Evolutionary conservation across 2,113 vertebrate species (phyloP).

Genomic region (Cynopterus brachyotis): DNA sequence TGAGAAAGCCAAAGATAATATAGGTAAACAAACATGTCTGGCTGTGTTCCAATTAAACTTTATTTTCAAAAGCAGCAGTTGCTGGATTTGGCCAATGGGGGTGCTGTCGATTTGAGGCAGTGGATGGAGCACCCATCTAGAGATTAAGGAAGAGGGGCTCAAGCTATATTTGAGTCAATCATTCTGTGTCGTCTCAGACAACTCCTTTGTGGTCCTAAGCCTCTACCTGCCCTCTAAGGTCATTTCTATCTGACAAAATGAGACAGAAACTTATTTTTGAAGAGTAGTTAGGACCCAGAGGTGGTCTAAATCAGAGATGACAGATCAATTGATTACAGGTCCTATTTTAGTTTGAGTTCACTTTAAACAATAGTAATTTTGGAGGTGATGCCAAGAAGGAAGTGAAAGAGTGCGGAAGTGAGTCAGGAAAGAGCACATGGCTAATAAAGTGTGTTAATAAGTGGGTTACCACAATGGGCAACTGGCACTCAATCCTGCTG

Average conservation of each 20-base stretch:
- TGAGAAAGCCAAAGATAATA: neutral
- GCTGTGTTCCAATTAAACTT: neutral
- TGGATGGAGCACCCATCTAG: fast-evolving
- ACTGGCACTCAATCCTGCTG: neutral
- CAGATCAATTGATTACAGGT: neutral
- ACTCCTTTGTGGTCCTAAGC: neutral
- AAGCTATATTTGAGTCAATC: neutral
- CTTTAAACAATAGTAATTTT: neutral
- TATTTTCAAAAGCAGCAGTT: neutral
- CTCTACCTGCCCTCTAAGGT: neutral
- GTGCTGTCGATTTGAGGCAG: fast-evolving
- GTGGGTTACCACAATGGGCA: fast-evolving
- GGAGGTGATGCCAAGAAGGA: neutral
- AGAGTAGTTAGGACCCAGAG: neutral
- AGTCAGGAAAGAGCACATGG: neutral
- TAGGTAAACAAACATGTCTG: fast-evolving
- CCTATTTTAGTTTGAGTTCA: neutral
- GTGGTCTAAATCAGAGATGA: neutral
- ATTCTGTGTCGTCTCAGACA: neutral
- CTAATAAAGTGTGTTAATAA: neutral
- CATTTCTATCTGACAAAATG: neutral
- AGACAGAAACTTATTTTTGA: neutral
- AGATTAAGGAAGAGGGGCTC: neutral
- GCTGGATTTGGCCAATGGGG: neutral
- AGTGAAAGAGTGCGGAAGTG: neutral